Conservation (phyloP, 2,113 vertebrate genomes). For the Boleophthalmus pectinirostris region DNA sequence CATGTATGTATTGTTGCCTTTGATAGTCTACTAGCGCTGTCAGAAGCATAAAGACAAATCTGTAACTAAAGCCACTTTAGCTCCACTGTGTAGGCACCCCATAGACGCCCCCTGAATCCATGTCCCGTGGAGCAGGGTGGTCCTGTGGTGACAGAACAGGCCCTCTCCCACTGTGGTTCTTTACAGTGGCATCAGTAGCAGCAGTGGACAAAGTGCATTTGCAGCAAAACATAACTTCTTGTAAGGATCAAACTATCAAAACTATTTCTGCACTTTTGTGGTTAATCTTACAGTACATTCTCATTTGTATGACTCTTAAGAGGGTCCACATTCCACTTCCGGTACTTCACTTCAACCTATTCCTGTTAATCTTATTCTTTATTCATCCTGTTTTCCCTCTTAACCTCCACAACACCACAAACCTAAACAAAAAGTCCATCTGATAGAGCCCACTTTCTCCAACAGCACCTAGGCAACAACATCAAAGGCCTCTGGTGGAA, state of each 20-base stretch:
- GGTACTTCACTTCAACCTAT: conserved; percentile 66
- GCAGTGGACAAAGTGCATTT: conserved; percentile 2
- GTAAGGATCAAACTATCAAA: neutral
- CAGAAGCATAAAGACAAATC: conserved; percentile 59
- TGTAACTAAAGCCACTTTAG: conserved; percentile 62
- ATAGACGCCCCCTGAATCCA: conserved; percentile 64
- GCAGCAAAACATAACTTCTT: neutral
- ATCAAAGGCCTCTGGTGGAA: conserved; percentile 85
- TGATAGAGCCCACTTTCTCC: conserved; percentile 82
- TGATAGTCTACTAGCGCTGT: conserved; percentile 37
- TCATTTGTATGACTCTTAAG: conserved; percentile 13
- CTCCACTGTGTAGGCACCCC: conserved; percentile 67
- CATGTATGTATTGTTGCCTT: neutral
- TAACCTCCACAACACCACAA: conserved; percentile 54
- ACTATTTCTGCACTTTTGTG: neutral
- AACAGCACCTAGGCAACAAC: conserved; percentile 85
- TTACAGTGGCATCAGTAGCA: conserved; percentile 46
- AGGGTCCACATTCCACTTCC: conserved; percentile 66
- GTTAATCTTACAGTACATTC: neutral
- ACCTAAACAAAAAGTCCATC: conserved; percentile 81
- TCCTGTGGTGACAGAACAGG: conserved; percentile 65
- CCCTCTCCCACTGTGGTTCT: conserved; percentile 44
- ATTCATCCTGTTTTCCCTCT: conserved; percentile 41
- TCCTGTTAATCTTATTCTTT: conserved; percentile 77
- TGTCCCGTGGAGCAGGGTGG: conserved; percentile 59